Base-by-base conservation (phyloP, 2,888 invertebrate genomes). In the Blastobasis adustella region DNA sequence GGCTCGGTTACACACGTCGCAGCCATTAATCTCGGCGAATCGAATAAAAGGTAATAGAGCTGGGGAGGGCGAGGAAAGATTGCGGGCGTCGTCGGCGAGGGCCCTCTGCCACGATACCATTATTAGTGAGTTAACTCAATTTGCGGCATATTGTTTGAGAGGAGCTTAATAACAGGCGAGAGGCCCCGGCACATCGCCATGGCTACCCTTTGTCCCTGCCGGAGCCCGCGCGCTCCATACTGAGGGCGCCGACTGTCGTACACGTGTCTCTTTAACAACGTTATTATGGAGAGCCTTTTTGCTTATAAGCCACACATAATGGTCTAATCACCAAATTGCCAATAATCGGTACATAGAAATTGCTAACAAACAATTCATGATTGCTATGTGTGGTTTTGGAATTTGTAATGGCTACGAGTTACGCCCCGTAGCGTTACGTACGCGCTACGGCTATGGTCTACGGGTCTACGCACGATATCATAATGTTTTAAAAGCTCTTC, bases 121-220 rank as follows among this genome's bases (percentile, higher is more conserved):
- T 88, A 88, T 87, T 88, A 88, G 83, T 77, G 80, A 85, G 83
- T 86, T 86, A 86, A 87, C 84, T 86, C 86, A 88, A 88, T 88
- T 87, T 88, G 88, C 65, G 84, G 81, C 82, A 81, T 86, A 87
- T 87, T 88, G 88, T 88, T 87, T 84, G 87, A 82, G 81, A 82
- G 79, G 67, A 77, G 79, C 82, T 83, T 88, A 87, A 87, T 87
- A 86, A 87, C 81, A 84, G 77, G 73, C 79, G 76, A 77, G 79
- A 79, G 79, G 74, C 74, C 73, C 76, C 65, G 71, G 70, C 68
- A n/a, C 71, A 80, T 79, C 77, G 76, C 69, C 79, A 80, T 80
- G 82, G 67, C 77, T 80, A 84, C 83, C 72, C 79, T 71, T 72
- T 74, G 77, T 75, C 75, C 71, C 23, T 23, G 23, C 23, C 23